Conservation (phyloP, 2,113 vertebrate genomes). For the Ctenomys sociabilis region DNA sequence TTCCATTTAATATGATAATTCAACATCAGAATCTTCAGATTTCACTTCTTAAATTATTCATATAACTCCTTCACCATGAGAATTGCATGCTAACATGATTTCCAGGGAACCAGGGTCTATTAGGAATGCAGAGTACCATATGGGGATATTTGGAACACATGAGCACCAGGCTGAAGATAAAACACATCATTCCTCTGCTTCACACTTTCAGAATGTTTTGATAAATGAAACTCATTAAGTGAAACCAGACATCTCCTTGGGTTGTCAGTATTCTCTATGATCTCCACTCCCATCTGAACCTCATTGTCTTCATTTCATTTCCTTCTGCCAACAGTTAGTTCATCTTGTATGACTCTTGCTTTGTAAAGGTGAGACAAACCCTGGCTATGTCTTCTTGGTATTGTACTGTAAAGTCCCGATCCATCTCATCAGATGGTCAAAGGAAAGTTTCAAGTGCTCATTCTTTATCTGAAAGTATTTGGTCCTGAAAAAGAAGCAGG, state of each 20-base stretch:
- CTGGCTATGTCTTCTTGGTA: slow-evolving; percentile 94
- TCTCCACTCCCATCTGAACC: slow-evolving; percentile 90
- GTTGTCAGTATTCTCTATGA: slow-evolving; percentile 96
- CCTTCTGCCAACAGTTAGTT: slow-evolving; percentile 90
- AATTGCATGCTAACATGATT: slow-evolving; percentile 96
- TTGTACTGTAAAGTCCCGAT: slow-evolving; percentile 91
- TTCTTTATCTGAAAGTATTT: slow-evolving; percentile 96
- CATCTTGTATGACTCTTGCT: slow-evolving; percentile 88
- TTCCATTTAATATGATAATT: slow-evolving; percentile 88
- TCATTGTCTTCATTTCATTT: slow-evolving; percentile 91
- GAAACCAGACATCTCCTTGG: slow-evolving; percentile 96
- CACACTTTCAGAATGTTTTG: slow-evolving; percentile 97
- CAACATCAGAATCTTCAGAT: slow-evolving; percentile 90
- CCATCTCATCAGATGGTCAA: slow-evolving; percentile 95
- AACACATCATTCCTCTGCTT: slow-evolving; percentile 96
- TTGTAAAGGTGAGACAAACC: slow-evolving; percentile 94
- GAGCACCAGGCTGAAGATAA: slow-evolving; percentile 96
- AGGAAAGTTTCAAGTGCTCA: slow-evolving; percentile 96
- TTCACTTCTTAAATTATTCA: slow-evolving; percentile 89
- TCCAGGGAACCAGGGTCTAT: slow-evolving; percentile 95
- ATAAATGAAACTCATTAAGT: slow-evolving; percentile 98
- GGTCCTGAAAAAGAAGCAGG: slow-evolving; percentile 97
- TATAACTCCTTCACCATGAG: slow-evolving; percentile 96
- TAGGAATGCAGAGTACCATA: slow-evolving; percentile 95
- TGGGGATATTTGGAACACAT: slow-evolving; percentile 97